Evolutionary conservation across 2,888 invertebrate genomes (phyloP), one percentile per base, ranked within the genome.

Genomic region (Calephelis perditalis): DNA sequence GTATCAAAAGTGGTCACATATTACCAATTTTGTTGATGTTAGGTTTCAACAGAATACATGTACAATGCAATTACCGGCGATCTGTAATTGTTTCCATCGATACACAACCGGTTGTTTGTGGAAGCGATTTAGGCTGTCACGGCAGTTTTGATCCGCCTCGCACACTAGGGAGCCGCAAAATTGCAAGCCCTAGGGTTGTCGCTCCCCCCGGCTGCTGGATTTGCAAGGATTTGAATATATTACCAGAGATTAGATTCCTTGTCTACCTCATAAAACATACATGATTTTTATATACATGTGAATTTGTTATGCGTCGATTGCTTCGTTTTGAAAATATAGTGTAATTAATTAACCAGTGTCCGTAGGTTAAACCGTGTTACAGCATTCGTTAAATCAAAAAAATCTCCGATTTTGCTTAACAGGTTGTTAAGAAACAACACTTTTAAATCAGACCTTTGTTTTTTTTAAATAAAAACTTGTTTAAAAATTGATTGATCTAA

Each of bases 171-270:
- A 64, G 62, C 65, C 65, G 59, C 55, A 46, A 54, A 54, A 55
- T 59, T 54, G 59, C 54, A 11, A 44, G 52, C 71, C 73, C 70
- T 70, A 73, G 72, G 74, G 74, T 71, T 70, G 64, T 65, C 63
- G 63, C 66, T 65, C 67, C 65, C 63, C 63, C 61, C 68, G 59
- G 62, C 63, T 67, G 49, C 62, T 64, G 46, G 59, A 64, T 57
- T 58, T 60, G 62, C 69, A 71, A 55, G 60, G 60, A 60, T 73
- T 73, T 75, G 71, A 71, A 75, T 75, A 72, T 71, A 68, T 67
- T 69, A 70, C 60, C 65, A 63, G 65, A 73, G 70, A 70, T 71
- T 70, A 66, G 63, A 63, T 67, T 66, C 64, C 44, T 55, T 40
- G 60, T 60, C 60, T 56, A 60, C 40, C 56, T 56, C 56, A 26